Evolutionary conservation across 2,113 vertebrate genomes (phyloP).

Genomic region (Neolamprologus devosi): DNA sequence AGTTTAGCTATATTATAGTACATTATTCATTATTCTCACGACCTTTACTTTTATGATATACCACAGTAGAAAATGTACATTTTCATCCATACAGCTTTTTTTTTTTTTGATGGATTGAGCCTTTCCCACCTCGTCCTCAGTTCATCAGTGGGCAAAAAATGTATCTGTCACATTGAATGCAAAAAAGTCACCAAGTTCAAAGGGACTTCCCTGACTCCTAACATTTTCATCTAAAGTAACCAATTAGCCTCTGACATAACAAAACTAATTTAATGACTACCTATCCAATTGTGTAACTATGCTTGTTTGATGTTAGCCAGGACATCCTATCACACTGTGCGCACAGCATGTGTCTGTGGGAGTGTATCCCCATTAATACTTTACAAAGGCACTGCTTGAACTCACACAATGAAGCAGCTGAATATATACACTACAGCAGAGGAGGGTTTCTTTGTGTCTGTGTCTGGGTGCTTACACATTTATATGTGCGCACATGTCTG

Average conservation of each 20-base stretch:
- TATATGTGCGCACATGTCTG: neutral
- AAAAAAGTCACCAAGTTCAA: neutral
- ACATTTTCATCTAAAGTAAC: neutral
- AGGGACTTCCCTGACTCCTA: neutral
- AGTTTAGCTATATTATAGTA: neutral
- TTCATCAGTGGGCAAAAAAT: neutral
- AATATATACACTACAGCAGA: neutral
- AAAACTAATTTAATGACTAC: neutral
- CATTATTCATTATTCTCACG: neutral
- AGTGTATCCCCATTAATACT: constrained; percentile 51
- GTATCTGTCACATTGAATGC: neutral
- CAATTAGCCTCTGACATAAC: neutral
- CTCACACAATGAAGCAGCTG: neutral
- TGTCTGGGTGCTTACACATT: neutral
- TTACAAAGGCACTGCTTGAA: constrained; percentile 19
- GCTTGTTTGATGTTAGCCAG: constrained; percentile 1
- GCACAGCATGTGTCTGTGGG: neutral
- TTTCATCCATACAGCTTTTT: neutral
- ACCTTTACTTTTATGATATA: neutral
- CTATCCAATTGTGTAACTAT: neutral
- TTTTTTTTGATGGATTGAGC: neutral
- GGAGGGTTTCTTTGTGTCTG: neutral
- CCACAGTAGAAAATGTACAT: neutral
- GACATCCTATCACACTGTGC: neutral
- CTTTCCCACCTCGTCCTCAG: neutral